Conservation (phyloP, 2,113 vertebrate species). For the Narcine bancroftii region DNA sequence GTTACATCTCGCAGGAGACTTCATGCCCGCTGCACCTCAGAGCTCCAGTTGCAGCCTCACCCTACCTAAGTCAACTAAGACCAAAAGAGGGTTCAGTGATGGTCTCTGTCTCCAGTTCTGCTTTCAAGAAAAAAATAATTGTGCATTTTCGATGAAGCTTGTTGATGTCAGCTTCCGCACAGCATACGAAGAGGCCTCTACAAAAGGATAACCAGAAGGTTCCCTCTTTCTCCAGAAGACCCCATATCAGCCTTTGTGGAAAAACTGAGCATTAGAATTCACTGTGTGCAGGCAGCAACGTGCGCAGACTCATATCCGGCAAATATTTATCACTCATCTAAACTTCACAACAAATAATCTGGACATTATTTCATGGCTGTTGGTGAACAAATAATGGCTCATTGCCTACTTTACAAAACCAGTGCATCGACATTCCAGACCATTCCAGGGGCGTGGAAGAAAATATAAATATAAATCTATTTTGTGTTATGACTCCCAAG, state of each 20-base stretch:
- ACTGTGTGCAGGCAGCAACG: not conserved
- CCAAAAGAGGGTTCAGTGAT: not conserved
- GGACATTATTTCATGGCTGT: not conserved
- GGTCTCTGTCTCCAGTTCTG: not conserved
- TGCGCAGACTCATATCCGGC: not conserved
- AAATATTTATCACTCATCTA: not conserved
- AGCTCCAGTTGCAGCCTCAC: not conserved
- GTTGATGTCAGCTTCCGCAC: not conserved
- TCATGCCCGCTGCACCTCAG: not conserved
- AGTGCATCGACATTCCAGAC: not conserved
- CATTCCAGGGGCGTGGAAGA: not conserved
- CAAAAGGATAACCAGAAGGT: not conserved
- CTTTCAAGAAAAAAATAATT: not conserved
- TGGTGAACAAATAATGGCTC: not conserved
- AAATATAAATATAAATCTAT: not conserved
- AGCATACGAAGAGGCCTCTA: not conserved
- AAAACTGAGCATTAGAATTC: not conserved
- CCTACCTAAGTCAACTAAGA: not conserved
- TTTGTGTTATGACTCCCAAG: not conserved
- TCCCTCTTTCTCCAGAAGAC: not conserved
- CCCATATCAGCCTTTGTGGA: not conserved
- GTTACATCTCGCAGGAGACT: not conserved
- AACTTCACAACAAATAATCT: not conserved
- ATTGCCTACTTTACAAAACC: too few relatives aligned
- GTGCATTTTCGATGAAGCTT: not conserved